A percentile compares a stretch with the other conserved stretches of the same genome.
Evolutionary conservation across 2,797 vertebrate genomes (phyloP).

Genomic region (Bryconaethiops microstoma): DNA sequence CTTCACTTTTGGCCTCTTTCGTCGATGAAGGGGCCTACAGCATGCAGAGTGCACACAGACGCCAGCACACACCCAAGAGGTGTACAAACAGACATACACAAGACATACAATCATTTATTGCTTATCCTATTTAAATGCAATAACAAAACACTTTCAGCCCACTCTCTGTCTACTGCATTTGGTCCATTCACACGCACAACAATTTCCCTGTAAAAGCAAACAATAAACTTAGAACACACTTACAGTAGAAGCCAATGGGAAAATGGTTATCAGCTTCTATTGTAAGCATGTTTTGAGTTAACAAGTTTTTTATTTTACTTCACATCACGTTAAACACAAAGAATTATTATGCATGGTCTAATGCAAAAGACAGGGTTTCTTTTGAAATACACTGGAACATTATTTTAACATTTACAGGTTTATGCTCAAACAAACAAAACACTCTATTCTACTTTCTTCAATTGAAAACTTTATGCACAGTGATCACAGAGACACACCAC

Average conservation of each 20-base stretch:
- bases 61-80: constrained; percentile 66
- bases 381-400: not conserved
- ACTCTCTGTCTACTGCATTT: not conserved
- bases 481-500: not conserved
- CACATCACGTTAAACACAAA: too few relatives aligned
- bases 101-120: constrained; percentile 73
- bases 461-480: constrained; percentile 51
- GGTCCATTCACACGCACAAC: not conserved
- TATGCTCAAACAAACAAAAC: not conserved
- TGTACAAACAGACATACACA: constrained; percentile 56
- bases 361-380: not conserved
- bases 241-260: not conserved
- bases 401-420: not conserved
- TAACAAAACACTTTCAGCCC: not conserved
- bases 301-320: not conserved
- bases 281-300: not conserved
- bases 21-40: constrained; percentile 93
- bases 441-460: constrained; percentile 38
- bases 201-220: not conserved
- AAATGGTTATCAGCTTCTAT: not conserved
- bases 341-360: too few relatives aligned
- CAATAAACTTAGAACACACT: not conserved
- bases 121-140: constrained; percentile 45
- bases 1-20: constrained; percentile 97
- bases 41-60: constrained; percentile 73